Conservation (phyloP, 2,797 vertebrate genomes). For the Dicrostonyx torquatus region DNA sequence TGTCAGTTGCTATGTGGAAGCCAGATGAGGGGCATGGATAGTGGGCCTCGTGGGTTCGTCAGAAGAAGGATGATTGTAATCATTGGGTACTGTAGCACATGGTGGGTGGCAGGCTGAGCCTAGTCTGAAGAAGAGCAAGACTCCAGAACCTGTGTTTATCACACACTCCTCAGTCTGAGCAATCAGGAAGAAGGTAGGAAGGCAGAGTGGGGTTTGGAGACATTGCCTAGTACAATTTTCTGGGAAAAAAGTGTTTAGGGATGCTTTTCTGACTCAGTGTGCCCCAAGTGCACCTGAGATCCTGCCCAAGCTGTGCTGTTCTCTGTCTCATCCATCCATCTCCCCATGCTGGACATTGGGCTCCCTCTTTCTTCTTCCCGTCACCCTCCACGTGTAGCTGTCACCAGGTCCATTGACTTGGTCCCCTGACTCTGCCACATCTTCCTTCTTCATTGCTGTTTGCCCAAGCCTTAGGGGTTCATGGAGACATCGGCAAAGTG, state of each 20-base stretch:
- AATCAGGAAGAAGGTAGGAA: not conserved
- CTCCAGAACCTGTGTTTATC: not conserved
- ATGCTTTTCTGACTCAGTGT: rapidly evolving
- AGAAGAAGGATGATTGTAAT: not conserved
- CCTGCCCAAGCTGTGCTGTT: too few relatives aligned
- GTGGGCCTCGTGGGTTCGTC: not conserved
- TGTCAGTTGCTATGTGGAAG: not conserved
- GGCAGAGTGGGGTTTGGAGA: not conserved
- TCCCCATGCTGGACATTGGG: not conserved
- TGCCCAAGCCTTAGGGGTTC: not conserved
- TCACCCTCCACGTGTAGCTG: too few relatives aligned
- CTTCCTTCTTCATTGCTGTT: not conserved
- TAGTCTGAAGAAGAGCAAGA: not conserved
- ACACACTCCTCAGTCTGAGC: not conserved
- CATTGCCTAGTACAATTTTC: not conserved
- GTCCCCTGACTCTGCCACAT: not conserved
- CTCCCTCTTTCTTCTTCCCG: not conserved
- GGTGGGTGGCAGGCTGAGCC: too few relatives aligned
- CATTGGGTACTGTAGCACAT: not conserved
- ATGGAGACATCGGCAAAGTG: too few relatives aligned
- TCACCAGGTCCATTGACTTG: not conserved
- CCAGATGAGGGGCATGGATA: not conserved
- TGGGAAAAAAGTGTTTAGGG: not conserved
- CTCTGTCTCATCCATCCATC: too few relatives aligned
- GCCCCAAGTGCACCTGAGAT: not conserved